phyloP scores from a whole-genome alignment of 2,797 vertebrate species.

The Lindbergichthys nudifrons region DNA sequence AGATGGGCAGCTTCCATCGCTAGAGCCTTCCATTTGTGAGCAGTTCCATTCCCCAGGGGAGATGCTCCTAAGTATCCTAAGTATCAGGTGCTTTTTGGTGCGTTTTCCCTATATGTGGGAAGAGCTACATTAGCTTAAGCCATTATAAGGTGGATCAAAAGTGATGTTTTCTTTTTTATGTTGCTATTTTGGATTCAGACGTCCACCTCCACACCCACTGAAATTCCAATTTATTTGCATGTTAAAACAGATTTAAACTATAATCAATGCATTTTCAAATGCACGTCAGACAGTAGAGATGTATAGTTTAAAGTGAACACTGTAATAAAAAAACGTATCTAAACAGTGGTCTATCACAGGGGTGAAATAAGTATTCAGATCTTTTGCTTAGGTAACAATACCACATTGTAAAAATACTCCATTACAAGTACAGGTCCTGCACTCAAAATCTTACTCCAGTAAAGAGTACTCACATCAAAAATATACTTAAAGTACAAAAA shows the following conservation, averaged over 20 bases:
- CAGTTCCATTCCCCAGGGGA: conserved; percentile 15
- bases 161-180: conserved; percentile 30
- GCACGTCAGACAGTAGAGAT: not conserved
- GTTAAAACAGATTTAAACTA: not conserved
- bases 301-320: not conserved
- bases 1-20: conserved; percentile 27
- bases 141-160: conserved; percentile 23
- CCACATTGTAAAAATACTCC: too few relatives aligned
- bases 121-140: conserved; percentile 37
- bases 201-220: not conserved
- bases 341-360: not conserved
- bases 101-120: conserved; percentile 42
- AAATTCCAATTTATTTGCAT: not conserved
- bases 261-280: not conserved
- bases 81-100: conserved; percentile 23
- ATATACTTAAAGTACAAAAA: too few relatives aligned
- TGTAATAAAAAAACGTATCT: not conserved
- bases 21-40: conserved; percentile 54
- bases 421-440: too few relatives aligned
- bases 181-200: not conserved
- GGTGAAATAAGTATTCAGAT: too few relatives aligned
- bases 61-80: conserved; percentile 13
- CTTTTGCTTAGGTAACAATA: too few relatives aligned
- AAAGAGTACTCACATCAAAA: too few relatives aligned
- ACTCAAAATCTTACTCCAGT: too few relatives aligned